Conservation (phyloP, 2,797 vertebrate species). For the Clarias fuscus region DNA sequence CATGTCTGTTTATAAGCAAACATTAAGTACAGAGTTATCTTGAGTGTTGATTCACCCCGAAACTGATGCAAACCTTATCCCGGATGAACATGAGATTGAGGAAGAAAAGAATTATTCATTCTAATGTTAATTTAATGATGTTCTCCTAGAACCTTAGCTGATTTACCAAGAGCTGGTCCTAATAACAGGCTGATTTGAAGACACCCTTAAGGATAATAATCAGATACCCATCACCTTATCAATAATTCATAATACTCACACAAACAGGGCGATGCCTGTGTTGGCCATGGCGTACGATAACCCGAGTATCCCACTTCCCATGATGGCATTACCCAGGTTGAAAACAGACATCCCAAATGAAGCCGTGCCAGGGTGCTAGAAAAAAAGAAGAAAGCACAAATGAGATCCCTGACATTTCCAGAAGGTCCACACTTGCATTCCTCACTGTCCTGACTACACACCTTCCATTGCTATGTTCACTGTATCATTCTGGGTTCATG, state of each 20-base stretch:
- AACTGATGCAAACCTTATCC: conserved; percentile 2
- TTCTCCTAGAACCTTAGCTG: background rate
- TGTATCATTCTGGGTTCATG: background rate
- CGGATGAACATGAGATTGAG: background rate
- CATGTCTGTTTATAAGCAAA: conserved; percentile 54
- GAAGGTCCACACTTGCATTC: background rate
- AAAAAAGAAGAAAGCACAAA: conserved; percentile 58
- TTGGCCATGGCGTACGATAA: conserved; percentile 99
- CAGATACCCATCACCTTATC: background rate
- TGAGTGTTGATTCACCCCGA: background rate
- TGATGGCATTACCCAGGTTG: conserved; percentile 98
- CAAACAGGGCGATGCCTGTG: conserved; percentile 96
- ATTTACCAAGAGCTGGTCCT: background rate
- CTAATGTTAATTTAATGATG: background rate
- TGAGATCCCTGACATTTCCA: background rate
- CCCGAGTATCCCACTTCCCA: conserved; percentile 98
- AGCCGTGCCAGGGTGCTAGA: conserved; percentile 88
- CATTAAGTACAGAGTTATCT: background rate
- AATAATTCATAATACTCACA: conserved; percentile 81
- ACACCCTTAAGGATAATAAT: background rate
- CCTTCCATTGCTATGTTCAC: background rate
- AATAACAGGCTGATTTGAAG: background rate
- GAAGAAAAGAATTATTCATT: background rate
- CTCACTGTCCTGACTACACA: background rate
- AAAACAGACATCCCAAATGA: conserved; percentile 99